Percentiles rank a stretch among this genome's conserved stretches.
Evolutionary conservation across 2,797 vertebrate species (phyloP).

Genomic region (Macropodus opercularis): DNA sequence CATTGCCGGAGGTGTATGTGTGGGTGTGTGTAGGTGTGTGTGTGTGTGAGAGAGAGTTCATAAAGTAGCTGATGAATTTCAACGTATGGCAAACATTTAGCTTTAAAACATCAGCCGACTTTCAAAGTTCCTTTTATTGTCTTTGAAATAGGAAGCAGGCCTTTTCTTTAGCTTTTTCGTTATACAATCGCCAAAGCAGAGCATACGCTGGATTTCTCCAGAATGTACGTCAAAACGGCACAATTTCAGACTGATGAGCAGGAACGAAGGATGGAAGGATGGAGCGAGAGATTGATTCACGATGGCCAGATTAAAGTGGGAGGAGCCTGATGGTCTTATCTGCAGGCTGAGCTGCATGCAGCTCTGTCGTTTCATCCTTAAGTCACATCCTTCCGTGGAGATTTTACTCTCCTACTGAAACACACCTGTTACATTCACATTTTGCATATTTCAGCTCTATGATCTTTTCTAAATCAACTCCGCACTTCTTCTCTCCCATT

Average conservation of each 20-base stretch:
- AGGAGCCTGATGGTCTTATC: slow-evolving; percentile 61
- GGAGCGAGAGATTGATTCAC: slow-evolving; percentile 51
- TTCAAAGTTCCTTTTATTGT: slow-evolving; percentile 27
- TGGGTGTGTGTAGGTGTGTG: slow-evolving; percentile 3
- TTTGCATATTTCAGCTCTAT: background rate
- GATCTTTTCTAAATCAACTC: slow-evolving; percentile 4
- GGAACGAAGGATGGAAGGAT: slow-evolving; percentile 44
- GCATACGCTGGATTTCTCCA: slow-evolving; percentile 14
- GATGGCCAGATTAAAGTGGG: slow-evolving; percentile 65
- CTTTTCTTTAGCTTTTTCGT: slow-evolving; percentile 31
- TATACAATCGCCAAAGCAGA: slow-evolving; percentile 37
- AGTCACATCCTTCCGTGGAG: slow-evolving; percentile 30
- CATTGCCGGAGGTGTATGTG: slow-evolving; percentile 57
- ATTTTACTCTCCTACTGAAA: background rate
- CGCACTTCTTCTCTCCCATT: background rate
- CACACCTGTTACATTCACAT: background rate
- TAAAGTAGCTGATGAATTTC: slow-evolving; percentile 58
- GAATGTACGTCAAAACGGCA: slow-evolving; percentile 30
- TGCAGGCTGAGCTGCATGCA: slow-evolving; percentile 51
- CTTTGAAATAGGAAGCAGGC: slow-evolving; percentile 17
- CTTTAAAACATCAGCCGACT: slow-evolving; percentile 42
- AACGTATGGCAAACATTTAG: slow-evolving; percentile 55
- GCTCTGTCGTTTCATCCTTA: slow-evolving; percentile 56
- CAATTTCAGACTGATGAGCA: slow-evolving; percentile 57
- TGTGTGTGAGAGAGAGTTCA: slow-evolving; percentile 22